Conservation (phyloP, 1,140 invertebrate genomes). For the Polypedilum vanderplanki region DNA sequence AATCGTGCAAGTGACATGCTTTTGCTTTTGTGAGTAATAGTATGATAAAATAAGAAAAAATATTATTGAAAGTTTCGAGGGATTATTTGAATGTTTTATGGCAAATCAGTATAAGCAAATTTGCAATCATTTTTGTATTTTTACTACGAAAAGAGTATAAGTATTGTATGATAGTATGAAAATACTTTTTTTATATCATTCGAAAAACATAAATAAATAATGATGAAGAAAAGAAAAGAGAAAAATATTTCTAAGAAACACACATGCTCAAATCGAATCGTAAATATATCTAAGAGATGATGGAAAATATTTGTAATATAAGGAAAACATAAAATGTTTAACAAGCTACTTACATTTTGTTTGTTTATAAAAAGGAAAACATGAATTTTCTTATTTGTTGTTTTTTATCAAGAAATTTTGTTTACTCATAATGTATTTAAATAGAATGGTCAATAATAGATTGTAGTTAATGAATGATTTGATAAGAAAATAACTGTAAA, state of each 20-base stretch:
- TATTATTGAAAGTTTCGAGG: conserved; percentile 15
- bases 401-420: too few relatives aligned
- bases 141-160: background rate
- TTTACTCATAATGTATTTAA: too few relatives aligned
- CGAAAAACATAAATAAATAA: background rate
- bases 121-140: background rate
- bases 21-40: background rate
- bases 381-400: too few relatives aligned
- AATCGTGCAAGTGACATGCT: background rate
- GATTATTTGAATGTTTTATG: conserved; percentile 22
- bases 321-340: background rate
- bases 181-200: background rate
- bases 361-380: background rate
- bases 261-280: background rate
- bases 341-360: background rate
- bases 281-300: background rate
- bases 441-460: too few relatives aligned
- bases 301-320: too few relatives aligned
- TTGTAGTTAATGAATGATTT: too few relatives aligned
- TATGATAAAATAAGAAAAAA: too few relatives aligned
- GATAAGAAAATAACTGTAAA: too few relatives aligned
- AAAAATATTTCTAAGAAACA: background rate
- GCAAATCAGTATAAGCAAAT: background rate
- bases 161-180: background rate
- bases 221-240: background rate